Conservation (phyloP, 92 coral and sea anemone genomes). For the Nematostella vectensis region DNA sequence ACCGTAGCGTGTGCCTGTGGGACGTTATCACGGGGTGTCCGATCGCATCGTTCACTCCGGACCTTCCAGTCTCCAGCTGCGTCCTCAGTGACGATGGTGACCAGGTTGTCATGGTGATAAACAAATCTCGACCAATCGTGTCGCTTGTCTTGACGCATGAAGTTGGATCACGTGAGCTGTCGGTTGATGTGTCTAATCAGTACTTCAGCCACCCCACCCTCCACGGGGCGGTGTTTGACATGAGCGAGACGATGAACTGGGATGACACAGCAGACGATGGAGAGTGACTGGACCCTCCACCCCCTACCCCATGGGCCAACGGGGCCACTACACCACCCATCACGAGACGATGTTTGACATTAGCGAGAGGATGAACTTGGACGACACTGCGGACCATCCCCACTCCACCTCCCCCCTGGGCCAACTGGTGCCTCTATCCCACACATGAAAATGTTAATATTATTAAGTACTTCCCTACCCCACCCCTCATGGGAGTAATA, state of each 20-base stretch:
- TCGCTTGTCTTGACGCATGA: conserved; percentile 83
- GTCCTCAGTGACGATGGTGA: conserved; percentile 93
- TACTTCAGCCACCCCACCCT: conserved; percentile 90
- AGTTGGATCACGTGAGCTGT: conserved; percentile 85
- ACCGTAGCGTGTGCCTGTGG: conserved; percentile 89
- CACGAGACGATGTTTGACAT: conserved; percentile 94
- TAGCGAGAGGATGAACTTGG: conserved; percentile 71
- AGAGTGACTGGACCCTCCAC: not conserved
- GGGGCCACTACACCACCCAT: conserved; percentile 87
- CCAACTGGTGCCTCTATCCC: too few relatives aligned
- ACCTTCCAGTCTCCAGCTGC: conserved; percentile 93
- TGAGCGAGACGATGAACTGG: conserved; percentile 72
- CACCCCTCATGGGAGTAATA: too few relatives aligned
- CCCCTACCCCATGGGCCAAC: too few relatives aligned
- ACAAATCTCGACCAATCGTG: conserved; percentile 92
- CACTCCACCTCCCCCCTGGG: too few relatives aligned
- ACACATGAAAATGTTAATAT: too few relatives aligned
- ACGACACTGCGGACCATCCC: conserved; percentile 64
- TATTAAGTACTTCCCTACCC: too few relatives aligned
- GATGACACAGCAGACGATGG: conserved; percentile 66
- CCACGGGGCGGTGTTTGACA: conserved; percentile 94
- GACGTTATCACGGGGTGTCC: conserved; percentile 63
- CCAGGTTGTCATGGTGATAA: conserved; percentile 91
- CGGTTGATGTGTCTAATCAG: conserved; percentile 87
- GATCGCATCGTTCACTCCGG: conserved; percentile 89